Base-by-base conservation (phyloP, 2,113 vertebrate genomes). In the Galbula dea region DNA sequence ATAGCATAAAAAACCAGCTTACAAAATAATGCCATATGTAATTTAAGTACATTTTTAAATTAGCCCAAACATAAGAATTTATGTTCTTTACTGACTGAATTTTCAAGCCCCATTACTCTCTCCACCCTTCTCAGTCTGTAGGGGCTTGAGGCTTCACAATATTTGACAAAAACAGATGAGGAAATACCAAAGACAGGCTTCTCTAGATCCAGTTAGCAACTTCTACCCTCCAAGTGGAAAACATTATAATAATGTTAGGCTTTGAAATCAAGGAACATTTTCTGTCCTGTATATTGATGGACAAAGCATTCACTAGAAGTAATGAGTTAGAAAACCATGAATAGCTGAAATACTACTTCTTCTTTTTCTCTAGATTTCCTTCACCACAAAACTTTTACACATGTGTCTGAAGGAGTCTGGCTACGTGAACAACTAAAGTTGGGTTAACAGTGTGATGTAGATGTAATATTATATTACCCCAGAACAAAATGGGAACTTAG, bases 21-120 rank as follows among this genome's bases (percentile, higher is more conserved):
- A 89, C 20, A 90, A 91, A 96, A 91, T 61, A 94, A 73, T n/a
- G 75, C 52, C 66, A 77, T 14, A n/a, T 77, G 49, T 55, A 94
- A 65, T 74, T 79, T 63, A 80, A 84, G 37, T 45, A 90, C 37
- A 63, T 76, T 91, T 93, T 51, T 58, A 94, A 89, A 88, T 34
- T 37, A 93, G 67, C 45, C 73, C 75, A 61, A 93, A 54, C 57
- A 34, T 48, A 91, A 48, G 62, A 95, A 93, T 88, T 90, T 79
- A 76, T 85, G 45, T 85, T 94, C 61, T 94, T 95, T 84, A 85
- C 45, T 93, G 84, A 93, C 39, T 71, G 46, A 88, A 72, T 83
- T 87, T 79, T 90, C n/a, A 95, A 91, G 62, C 15, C 48, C 69
- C 76, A 75, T 96, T 95, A 90, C 48, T 43, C 57, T 96, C 82